These are phyloP conservation scores for Poeciliopsis retropinna DNA, from an alignment of 2,113 vertebrate genomes.

Conservation along the genomic window DNA sequence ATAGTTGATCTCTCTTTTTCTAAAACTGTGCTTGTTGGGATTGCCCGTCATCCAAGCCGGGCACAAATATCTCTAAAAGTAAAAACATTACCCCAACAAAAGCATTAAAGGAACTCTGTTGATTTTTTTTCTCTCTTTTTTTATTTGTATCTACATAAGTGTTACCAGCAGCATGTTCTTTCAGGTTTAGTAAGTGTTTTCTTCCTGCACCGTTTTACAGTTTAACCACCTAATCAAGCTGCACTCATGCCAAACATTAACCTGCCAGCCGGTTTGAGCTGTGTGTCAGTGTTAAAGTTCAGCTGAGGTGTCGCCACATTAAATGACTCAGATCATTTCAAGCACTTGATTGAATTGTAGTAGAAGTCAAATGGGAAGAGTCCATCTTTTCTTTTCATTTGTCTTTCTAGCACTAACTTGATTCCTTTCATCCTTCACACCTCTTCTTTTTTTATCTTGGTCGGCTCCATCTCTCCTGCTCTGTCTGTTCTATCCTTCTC, in stretches of 20 bases:
- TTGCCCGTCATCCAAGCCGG: slow-evolving; percentile 14
- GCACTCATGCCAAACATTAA: neutral
- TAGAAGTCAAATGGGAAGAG: slow-evolving; percentile 63
- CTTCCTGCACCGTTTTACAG: slow-evolving; percentile 3
- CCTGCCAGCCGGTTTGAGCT: slow-evolving; percentile 2
- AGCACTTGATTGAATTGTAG: slow-evolving; percentile 47
- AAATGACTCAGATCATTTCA: slow-evolving; percentile 21
- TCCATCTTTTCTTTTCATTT: slow-evolving; percentile 72
- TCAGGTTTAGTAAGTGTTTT: slow-evolving; percentile 15
- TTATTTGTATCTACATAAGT: neutral
- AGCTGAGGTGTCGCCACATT: slow-evolving; percentile 14
- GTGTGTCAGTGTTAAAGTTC: slow-evolving; percentile 11
- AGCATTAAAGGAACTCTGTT: neutral
- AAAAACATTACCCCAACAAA: neutral
- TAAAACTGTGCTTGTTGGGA: slow-evolving; percentile 23
- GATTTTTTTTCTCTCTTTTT: neutral
- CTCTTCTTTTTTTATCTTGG: slow-evolving; percentile 70
- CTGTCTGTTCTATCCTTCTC: slow-evolving; percentile 70
- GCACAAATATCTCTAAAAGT: neutral
- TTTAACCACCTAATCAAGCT: slow-evolving; percentile 6
- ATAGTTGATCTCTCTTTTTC: slow-evolving; percentile 11
- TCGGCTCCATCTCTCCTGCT: slow-evolving; percentile 79
- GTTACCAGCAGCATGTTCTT: slow-evolving; percentile 10
- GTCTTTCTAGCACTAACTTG: slow-evolving; percentile 86
- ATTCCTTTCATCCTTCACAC: slow-evolving; percentile 80